A percentile compares a stretch with the other conserved stretches of the same genome.
Evolutionary conservation across 2,113 vertebrate species (phyloP).

Genomic region (Hemicordylus capensis): DNA sequence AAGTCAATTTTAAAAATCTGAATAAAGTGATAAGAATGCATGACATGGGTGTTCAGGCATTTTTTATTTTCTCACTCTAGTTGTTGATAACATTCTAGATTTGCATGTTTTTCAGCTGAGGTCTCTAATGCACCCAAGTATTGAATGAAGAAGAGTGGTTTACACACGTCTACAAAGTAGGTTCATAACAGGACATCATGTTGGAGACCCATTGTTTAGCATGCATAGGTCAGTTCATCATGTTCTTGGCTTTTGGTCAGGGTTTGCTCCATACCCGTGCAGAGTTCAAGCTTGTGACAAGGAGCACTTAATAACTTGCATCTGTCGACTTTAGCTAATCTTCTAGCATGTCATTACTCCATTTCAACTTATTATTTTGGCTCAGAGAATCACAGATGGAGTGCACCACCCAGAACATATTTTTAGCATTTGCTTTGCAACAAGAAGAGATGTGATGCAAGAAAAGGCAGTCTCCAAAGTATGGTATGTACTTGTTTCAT

Average conservation of each 20-base stretch:
- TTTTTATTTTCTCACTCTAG: background rate
- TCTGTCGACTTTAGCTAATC: conserved; percentile 58
- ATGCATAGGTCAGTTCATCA: conserved; percentile 51
- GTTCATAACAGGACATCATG: conserved; percentile 50
- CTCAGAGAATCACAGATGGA: conserved; percentile 16
- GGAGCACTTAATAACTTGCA: conserved; percentile 66
- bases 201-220: conserved; percentile 41
- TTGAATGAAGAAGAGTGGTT: conserved; percentile 2
- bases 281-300: conserved; percentile 64
- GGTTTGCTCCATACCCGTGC: conserved; percentile 14
- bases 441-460: conserved; percentile 21
- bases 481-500: conserved; percentile 4
- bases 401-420: conserved; percentile 34
- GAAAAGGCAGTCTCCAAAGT: background rate
- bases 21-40: background rate
- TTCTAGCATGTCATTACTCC: conserved; percentile 38
- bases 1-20: background rate
- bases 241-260: conserved; percentile 64
- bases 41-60: background rate
- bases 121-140: background rate
- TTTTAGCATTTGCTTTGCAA: conserved; percentile 46
- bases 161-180: background rate
- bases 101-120: background rate
- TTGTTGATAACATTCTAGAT: background rate
- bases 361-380: conserved; percentile 31